phyloP scores from a whole-genome alignment of 92 coral and sea anemone genomes.

The Siderastrea radians region DNA sequence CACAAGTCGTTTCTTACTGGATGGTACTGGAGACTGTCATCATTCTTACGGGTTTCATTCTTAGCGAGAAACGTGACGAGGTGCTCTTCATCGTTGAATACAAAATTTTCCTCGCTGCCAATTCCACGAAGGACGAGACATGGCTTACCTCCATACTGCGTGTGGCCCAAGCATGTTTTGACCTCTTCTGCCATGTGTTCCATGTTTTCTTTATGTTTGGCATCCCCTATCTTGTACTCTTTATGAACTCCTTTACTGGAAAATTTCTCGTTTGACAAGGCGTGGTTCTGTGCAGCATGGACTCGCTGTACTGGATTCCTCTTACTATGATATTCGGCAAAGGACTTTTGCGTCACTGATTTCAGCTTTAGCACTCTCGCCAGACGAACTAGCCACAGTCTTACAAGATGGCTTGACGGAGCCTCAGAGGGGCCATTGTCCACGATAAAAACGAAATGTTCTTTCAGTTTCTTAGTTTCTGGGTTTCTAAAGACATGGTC shows the following conservation, averaged over 20 bases:
- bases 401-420: constrained; percentile 49
- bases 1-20: constrained; percentile 40
- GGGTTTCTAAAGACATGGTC: constrained; percentile 68
- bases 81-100: constrained; percentile 58
- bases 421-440: constrained; percentile 84
- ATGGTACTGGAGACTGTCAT: constrained; percentile 31
- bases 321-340: constrained; percentile 31
- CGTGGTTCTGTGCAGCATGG: constrained; percentile 27
- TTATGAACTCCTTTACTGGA: constrained; percentile 16
- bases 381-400: constrained; percentile 49
- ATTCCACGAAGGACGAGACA: constrained; percentile 33
- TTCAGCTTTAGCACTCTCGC: constrained; percentile 33
- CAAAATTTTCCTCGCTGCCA: constrained; percentile 49
- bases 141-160: constrained; percentile 4
- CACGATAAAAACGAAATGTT: constrained; percentile 72
- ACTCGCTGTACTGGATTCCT: constrained; percentile 33
- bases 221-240: not conserved
- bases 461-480: constrained; percentile 73
- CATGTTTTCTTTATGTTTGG: constrained; percentile 28
- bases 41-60: constrained; percentile 41
- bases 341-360: constrained; percentile 21
- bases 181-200: constrained; percentile 33
- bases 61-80: constrained; percentile 53
- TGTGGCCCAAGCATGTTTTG: not conserved
- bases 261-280: constrained; percentile 19